Conservation (phyloP, 2,797 vertebrate species). For the Fistularia tabacaria region DNA sequence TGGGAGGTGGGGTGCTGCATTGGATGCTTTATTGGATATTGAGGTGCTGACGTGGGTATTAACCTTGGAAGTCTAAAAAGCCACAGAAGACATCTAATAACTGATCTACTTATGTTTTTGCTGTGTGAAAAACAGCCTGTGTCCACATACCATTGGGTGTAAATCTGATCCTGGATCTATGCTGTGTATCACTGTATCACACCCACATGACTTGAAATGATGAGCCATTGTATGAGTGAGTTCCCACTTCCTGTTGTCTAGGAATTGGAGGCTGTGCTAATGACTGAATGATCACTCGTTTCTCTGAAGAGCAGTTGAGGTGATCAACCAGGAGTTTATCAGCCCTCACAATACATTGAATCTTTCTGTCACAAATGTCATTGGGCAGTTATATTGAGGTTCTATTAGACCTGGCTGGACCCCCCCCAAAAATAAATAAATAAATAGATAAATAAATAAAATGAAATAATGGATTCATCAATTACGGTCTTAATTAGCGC, state of each 20-base stretch:
- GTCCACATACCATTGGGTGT: not conserved
- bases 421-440: too few species aligned
- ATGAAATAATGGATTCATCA: slow-evolving; percentile 17
- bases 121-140: not conserved
- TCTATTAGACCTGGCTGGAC: slow-evolving; percentile 11
- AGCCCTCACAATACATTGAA: slow-evolving; percentile 22
- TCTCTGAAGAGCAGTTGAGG: slow-evolving; percentile 34
- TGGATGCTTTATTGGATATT: too few species aligned
- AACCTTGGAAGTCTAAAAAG: too few species aligned
- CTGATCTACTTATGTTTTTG: too few species aligned
- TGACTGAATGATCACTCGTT: slow-evolving; percentile 33
- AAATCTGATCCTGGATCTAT: slow-evolving; percentile 4
- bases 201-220: slow-evolving; percentile 1
- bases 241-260: not conserved
- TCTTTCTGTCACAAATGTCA: slow-evolving; percentile 20
- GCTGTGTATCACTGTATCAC: not conserved
- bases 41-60: too few species aligned
- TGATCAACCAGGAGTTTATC: slow-evolving; percentile 48
- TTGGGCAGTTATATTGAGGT: not conserved
- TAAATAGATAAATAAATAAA: not conserved
- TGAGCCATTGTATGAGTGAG: not conserved
- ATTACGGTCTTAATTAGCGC: slow-evolving; percentile 9
- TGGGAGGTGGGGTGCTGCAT: too few species aligned
- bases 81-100: too few species aligned
- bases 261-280: not conserved